Conservation (phyloP, 2,797 vertebrate species). For the Adrianichthys oophorus region DNA sequence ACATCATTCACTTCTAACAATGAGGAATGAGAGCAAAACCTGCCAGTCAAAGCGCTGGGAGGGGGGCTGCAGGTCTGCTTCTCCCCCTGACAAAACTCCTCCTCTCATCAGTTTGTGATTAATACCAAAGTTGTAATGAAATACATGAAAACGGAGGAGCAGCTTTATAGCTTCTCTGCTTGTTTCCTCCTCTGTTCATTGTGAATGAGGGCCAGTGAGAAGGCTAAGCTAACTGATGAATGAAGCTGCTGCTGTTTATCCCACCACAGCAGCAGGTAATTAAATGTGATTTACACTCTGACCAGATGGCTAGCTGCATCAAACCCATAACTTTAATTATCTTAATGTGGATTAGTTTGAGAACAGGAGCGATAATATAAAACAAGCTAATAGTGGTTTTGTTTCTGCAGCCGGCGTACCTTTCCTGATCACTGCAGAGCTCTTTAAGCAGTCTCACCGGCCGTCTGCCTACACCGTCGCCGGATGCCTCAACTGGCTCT, state of each 20-base stretch:
- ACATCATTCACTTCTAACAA: slow-evolving; percentile 68
- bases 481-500: slow-evolving; percentile 89
- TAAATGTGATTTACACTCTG: slow-evolving; percentile 42
- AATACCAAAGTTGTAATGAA: slow-evolving; percentile 44
- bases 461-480: slow-evolving; percentile 86
- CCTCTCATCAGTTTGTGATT: slow-evolving; percentile 23
- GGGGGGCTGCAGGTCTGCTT: slow-evolving; percentile 18
- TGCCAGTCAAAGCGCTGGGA: slow-evolving; percentile 49
- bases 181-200: slow-evolving; percentile 36
- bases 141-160: slow-evolving; percentile 18
- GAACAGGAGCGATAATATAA: background rate
- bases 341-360: background rate
- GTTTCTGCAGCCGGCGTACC: slow-evolving; percentile 80
- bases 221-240: slow-evolving; percentile 52
- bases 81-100: slow-evolving; percentile 32
- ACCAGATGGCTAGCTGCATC: slow-evolving; percentile 26
- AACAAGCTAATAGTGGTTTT: slow-evolving; percentile 2
- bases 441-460: slow-evolving; percentile 89
- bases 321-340: slow-evolving; percentile 12
- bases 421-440: slow-evolving; percentile 89
- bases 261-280: slow-evolving; percentile 33
- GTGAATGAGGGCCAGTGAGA: slow-evolving; percentile 44
- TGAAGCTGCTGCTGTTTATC: slow-evolving; percentile 42
- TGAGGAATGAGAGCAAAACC: slow-evolving; percentile 60
- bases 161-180: slow-evolving; percentile 35